Base-by-base conservation (phyloP, 1,140 invertebrate species). In the Spodoptera frugiperda region DNA sequence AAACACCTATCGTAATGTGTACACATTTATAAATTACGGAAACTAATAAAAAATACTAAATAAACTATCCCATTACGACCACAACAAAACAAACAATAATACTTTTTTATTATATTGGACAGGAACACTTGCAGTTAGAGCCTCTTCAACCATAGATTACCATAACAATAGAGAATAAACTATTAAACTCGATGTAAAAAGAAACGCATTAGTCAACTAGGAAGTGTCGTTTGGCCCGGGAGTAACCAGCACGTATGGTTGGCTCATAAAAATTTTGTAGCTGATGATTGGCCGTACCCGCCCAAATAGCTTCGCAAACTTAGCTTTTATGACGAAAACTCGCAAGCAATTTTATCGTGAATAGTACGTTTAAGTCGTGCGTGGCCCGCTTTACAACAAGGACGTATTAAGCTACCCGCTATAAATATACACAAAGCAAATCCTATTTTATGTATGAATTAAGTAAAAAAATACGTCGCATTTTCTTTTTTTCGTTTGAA, bases 251-350 rank as follows among this genome's bases (percentile, higher is more conserved):
- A 25, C 25, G 48, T 51, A 71, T 19, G 55, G 55, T 71, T 57
- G 55, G 57, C 12, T 8, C 57, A 57, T 75, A 75, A 73, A 73
- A 57, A 48, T 59, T 73, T 59, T 59, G 70, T 59, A 17, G 54
- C 33, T 48, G 54, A 48, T 48, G 54, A 48, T 73, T 59, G 39
- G 54, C 15, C 11, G 33, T 33, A 49, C 54, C 54, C 70, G 44
- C 54, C 53, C 70, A 57, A 73, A 73, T 48, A 17, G 54, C 51
- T n/a, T 39, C 14, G 54, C 54, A 73, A 73, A 73, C 54, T 73
- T 73, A 48, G 70, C 44, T 73, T 73, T 59, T 73, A 73, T 15
- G 53, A 57, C n/a, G 39, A 54, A 33, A 73, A 72, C 44, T 21
- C 17, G 44, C 15, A 19, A 19, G 15, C 39, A 21, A 48, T 65